Base-by-base conservation (phyloP, 2,113 vertebrate species). In the Phoenicopterus ruber region DNA sequence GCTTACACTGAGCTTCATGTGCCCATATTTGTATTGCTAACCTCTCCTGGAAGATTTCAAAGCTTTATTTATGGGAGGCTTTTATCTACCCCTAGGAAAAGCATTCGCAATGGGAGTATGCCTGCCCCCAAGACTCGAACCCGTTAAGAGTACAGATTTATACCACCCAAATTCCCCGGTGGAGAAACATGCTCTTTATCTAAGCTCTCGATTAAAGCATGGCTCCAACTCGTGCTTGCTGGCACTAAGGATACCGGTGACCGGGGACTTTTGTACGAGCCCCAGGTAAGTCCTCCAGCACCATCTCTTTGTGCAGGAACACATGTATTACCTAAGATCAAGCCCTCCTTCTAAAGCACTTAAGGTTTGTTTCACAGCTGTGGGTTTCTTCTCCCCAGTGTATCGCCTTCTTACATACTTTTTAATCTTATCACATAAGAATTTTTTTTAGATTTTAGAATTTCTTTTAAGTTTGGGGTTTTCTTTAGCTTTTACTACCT, bases 11-110 rank as follows among this genome's bases (percentile, higher is more conserved):
- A 95, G 94, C 78, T 96, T 88, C 90, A 78, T 29, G 16, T 82
- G 76, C 94, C 96, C 81, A 55, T 86, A 93, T 96, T 97, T 97
- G 93, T 97, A 97, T 94, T 97, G 74, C 66, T 26, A 95, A 95
- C 95, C 78, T 97, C 91, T 91, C 76, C 95, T 93, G 28, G 83
- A 94, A 96, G 92, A 94, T 95, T 96, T 96, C 92, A 92, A 94
- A 88, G 77, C 76, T 74, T 88, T 96, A 88, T 95, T 88, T 67
- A 49, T 91, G 80, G 77, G 89, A 71, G 63, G 82, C 94, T 97
- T 96, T 97, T 96, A 77, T 85, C 86, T 90, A 86, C 71, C 65
- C 20, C 3, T 54, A 73, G 63, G 86, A 88, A 87, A 95, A 90
- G 69, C 15, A 2, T 65, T 93, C 1, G 1, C 88, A 42, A 8